Percentiles rank a stretch among this genome's conserved stretches.
phyloP scores from a whole-genome alignment of 2,888 invertebrate species.

The Thymelicus acteon region DNA sequence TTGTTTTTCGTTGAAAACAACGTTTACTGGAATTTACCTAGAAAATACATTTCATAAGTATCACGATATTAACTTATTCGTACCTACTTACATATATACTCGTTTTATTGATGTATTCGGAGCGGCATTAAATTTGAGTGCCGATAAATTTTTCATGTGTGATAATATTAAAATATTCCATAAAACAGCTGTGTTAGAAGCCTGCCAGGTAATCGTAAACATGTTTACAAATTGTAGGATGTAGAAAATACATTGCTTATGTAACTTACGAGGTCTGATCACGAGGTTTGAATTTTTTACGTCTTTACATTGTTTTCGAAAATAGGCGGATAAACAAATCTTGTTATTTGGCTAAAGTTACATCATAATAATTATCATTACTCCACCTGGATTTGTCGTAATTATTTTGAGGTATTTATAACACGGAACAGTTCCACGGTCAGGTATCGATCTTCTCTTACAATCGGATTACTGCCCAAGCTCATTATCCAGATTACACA shows the following conservation, averaged over 20 bases:
- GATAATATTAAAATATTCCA: conserved; percentile 29
- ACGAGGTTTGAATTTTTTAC: conserved; percentile 16
- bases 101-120: conserved; percentile 4
- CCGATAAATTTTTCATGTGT: conserved; percentile 17
- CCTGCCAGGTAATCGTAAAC: neutral
- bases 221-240: conserved; percentile 21
- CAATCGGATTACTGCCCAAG: no score
- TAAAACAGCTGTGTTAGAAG: conserved; percentile 1
- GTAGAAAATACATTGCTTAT: neutral
- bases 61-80: neutral
- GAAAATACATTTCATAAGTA: neutral
- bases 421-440: no score
- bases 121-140: conserved; percentile 12
- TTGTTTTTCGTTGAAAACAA: conserved; percentile 1
- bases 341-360: conserved; percentile 1
- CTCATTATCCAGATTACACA: no score
- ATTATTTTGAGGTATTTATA: no score
- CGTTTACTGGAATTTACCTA: conserved; percentile 3
- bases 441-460: no score
- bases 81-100: neutral
- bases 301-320: conserved; percentile 19
- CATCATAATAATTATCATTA: no score
- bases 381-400: no score
- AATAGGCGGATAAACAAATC: conserved; percentile 12
- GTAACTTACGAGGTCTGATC: neutral